These are phyloP conservation scores for Acanthosepion esculentum DNA, from an alignment of 2,888 invertebrate genomes.

Conservation along the genomic window DNA sequence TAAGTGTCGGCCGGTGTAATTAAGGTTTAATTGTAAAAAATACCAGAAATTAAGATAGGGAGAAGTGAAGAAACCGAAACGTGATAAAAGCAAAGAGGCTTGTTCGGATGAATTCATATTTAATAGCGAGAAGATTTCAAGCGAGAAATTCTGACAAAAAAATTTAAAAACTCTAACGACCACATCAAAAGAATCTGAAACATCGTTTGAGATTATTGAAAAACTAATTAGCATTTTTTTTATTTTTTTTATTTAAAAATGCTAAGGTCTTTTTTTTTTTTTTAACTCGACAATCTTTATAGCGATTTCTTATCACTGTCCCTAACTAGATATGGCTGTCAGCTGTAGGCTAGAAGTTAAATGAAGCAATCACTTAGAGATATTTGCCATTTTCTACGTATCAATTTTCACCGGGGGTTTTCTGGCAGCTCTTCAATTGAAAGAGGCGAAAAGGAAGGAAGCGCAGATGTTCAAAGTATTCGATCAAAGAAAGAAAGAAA, in stretches of 20 bases:
- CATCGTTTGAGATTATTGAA: neutral
- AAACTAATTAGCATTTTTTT: neutral
- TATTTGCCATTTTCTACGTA: neutral
- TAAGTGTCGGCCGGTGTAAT: too few relatives aligned
- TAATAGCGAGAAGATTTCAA: too few relatives aligned
- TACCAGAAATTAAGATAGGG: too few relatives aligned
- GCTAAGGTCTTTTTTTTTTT: neutral
- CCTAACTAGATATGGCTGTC: neutral
- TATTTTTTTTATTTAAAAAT: neutral
- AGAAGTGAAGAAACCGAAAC: too few relatives aligned
- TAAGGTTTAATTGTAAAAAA: too few relatives aligned
- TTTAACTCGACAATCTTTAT: neutral
- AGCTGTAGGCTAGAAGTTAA: neutral
- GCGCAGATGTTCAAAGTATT: conserved; percentile 4
- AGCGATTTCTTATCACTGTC: neutral
- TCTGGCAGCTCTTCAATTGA: neutral
- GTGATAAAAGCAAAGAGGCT: too few relatives aligned
- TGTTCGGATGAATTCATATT: too few relatives aligned
- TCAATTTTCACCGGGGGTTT: neutral
- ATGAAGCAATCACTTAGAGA: neutral
- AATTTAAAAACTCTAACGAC: neutral
- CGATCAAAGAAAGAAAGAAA: neutral
- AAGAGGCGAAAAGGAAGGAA: neutral
- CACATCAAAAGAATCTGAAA: neutral
- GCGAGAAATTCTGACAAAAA: too few relatives aligned